Percentiles rank a stretch among this genome's conserved stretches.
These are phyloP conservation scores for Stenichneumon culpator DNA, from an alignment of 2,888 invertebrate genomes.

Conservation along the genomic window DNA sequence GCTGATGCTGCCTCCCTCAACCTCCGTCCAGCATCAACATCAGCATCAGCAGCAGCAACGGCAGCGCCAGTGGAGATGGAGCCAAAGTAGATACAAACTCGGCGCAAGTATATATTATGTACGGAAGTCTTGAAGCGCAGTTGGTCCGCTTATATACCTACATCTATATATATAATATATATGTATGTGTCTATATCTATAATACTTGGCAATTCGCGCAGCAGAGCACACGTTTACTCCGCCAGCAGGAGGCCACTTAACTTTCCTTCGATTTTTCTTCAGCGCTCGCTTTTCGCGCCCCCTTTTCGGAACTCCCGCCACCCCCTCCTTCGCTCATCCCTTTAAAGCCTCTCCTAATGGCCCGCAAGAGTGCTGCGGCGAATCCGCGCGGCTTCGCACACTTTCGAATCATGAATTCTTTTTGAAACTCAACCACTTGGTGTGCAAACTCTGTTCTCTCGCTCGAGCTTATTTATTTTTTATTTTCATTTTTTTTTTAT, in stretches of 20 bases:
- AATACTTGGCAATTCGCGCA: constrained; percentile 42
- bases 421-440: constrained; percentile 23
- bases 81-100: constrained; percentile 50
- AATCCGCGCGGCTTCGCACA: constrained; percentile 41
- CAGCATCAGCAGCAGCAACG: no score
- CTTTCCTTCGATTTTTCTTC: constrained; percentile 63
- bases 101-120: constrained; percentile 33
- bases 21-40: neutral
- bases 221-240: constrained; percentile 24
- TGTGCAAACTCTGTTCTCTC: neutral
- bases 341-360: constrained; percentile 61
- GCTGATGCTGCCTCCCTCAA: constrained; percentile 31
- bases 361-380: constrained; percentile 32
- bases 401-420: constrained; percentile 51
- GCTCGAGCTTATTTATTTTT: neutral
- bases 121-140: constrained; percentile 5
- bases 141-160: no score
- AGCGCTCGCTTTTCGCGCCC: neutral
- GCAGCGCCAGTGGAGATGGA: neutral
- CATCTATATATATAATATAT: neutral
- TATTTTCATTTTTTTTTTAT: neutral
- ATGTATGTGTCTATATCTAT: neutral
- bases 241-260: constrained; percentile 50
- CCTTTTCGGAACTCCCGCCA: neutral
- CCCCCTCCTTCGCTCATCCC: constrained; percentile 28